Evolutionary conservation across 1,140 invertebrate species (phyloP), one percentile per base, ranked within the genome.

Genomic region (Cotesia typhae): DNA sequence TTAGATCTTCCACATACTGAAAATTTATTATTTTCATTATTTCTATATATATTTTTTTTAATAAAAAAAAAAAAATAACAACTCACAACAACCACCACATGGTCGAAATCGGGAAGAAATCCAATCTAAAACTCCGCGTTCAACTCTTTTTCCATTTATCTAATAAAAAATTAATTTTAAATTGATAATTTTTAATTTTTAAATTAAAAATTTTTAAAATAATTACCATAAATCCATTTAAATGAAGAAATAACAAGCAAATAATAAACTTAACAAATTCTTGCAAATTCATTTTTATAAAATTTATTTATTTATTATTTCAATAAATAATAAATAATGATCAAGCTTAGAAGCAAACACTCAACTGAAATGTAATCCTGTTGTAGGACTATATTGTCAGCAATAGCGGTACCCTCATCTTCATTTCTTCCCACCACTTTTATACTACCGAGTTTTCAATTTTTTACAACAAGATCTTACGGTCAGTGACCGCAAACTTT

Each of bases 1-100:
- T 86, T 86, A 4, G 84, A 70, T 77, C 80, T 80, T 38, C 85
- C 84, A 60, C 84, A 86, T 53, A 78, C 84, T 86, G 51, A 0
- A 76, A 76, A 63, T 71, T 3, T 9, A 10, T 35, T 28, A 38
- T 35, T 55, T 52, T 35, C 17, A 17, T 17, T 17, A 17, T 17
- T 17, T 17, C 0, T 17, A 17, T 1, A 66, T 78, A 53, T 76
- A 75, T 36, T 28, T 47, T 5, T 14, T 41, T 28, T 73, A 28
- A 38, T 47, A n/a, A 55, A 28, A 47, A 52, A 53, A 55, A 17
- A 17, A 17, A 17, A 14, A 14, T 20, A 36, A 36, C 36, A 67
- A 79, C 85, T 84, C 71, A 87, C 84, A 47, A 70, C 85, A 87
- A 28, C 73, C 74, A 38, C 83, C 80, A 41, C 83, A 84, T 0